Evolutionary conservation across 2,888 invertebrate genomes (phyloP).

Genomic region (Strigamia crassipes): DNA sequence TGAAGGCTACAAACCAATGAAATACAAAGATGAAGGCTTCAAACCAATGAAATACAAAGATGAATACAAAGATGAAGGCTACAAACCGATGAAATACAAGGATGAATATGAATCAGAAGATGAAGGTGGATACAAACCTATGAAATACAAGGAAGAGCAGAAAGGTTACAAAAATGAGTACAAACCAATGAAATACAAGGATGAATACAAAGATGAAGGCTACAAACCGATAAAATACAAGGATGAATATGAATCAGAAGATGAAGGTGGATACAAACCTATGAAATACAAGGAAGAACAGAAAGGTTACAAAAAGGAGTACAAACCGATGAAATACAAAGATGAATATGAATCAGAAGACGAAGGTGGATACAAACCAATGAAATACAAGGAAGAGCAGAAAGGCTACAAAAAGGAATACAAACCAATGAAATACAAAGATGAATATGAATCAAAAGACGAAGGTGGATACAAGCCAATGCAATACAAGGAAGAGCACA

Average conservation of each 20-base stretch:
- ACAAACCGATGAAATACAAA: no score
- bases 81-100: slow-evolving; percentile 8
- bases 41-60: neutral
- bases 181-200: neutral
- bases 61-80: neutral
- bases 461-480: no score
- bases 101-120: neutral
- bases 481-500: no score
- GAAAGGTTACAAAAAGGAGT: no score
- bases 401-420: no score
- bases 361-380: no score
- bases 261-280: neutral
- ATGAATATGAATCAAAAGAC: no score
- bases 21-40: neutral
- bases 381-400: no score
- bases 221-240: neutral
- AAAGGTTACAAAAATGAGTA: slow-evolving; percentile 28
- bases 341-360: no score
- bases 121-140: neutral
- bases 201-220: neutral
- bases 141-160: neutral
- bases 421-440: no score
- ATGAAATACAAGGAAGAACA: neutral
- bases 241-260: neutral
- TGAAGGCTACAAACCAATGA: neutral